These are phyloP conservation scores for Dolichopus griseipennis DNA, from an alignment of 2,888 invertebrate species.

Conservation along the genomic window DNA sequence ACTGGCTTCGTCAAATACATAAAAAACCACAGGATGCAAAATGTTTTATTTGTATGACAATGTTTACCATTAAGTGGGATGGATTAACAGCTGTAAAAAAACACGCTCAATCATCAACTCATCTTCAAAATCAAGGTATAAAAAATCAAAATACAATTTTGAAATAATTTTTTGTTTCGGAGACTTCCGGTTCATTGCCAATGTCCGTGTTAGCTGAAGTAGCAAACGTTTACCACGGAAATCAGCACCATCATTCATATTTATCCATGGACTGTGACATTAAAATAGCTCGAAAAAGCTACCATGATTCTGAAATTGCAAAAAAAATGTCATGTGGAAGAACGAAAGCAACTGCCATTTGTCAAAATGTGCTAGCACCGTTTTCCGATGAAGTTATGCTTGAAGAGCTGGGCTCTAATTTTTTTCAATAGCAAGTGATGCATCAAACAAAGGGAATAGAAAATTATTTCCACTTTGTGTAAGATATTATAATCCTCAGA, in stretches of 20 bases:
- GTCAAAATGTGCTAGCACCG: background rate
- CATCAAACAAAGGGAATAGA: background rate
- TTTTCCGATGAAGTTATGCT: slow-evolving; percentile 8
- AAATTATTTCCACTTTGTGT: background rate
- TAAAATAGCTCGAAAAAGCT: too few species aligned
- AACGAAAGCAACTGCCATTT: background rate
- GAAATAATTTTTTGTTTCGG: slow-evolving; percentile 5
- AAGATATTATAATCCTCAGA: background rate
- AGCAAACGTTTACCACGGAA: slow-evolving; percentile 8
- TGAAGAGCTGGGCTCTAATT: slow-evolving; percentile 8
- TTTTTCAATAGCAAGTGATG: too few species aligned
- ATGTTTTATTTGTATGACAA: slow-evolving; percentile 8
- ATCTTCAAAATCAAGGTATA: slow-evolving; percentile 8
- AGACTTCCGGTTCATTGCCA: background rate
- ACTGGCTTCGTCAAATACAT: slow-evolving; percentile 8
- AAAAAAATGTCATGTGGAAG: too few species aligned
- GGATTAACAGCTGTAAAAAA: slow-evolving; percentile 7
- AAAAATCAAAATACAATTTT: slow-evolving; percentile 2
- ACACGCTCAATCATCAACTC: slow-evolving; percentile 2
- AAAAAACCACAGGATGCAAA: slow-evolving; percentile 7
- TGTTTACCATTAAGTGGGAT: slow-evolving; percentile 7
- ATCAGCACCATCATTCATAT: background rate
- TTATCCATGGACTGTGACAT: background rate
- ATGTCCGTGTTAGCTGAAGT: slow-evolving; percentile 7
- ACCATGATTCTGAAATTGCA: too few species aligned